phyloP scores from a whole-genome alignment of 37 sponge, comb jelly and placozoan species.

The Axinella damicornis region DNA sequence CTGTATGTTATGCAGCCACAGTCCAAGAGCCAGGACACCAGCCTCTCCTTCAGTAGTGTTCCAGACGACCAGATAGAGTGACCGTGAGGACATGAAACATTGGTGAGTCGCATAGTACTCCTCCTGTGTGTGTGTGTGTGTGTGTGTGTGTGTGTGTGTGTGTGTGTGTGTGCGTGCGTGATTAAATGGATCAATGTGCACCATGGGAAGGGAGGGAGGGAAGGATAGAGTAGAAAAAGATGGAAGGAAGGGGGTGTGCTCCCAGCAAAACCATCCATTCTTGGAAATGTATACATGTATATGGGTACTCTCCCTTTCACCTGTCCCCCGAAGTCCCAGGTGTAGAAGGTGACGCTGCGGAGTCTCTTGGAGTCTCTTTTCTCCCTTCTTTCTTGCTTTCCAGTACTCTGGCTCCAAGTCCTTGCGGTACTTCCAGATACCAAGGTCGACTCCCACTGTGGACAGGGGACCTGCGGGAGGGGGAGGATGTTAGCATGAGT shows the following conservation, averaged over 20 bases:
- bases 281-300: no score
- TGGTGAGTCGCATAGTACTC: slow-evolving; percentile 98
- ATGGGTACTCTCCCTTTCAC: slow-evolving; percentile 29
- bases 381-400: slow-evolving; percentile 23
- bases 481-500: no score
- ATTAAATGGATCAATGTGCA: no score
- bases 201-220: no score
- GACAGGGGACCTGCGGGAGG: slow-evolving; percentile 62
- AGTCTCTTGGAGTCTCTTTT: slow-evolving; percentile 39
- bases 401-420: slow-evolving; percentile 63
- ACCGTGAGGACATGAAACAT: slow-evolving; percentile 87
- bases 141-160: no score
- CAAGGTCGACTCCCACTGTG: slow-evolving; percentile 93
- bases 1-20: slow-evolving; percentile 94
- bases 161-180: no score
- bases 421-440: slow-evolving; percentile 88
- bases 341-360: slow-evolving; percentile 85
- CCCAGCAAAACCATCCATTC: no score
- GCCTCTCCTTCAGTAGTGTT: slow-evolving; percentile 70
- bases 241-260: no score
- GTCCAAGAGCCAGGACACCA: slow-evolving; percentile 78
- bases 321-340: slow-evolving; percentile 98
- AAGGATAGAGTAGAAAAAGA: no score
- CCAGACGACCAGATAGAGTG: slow-evolving; percentile 90
- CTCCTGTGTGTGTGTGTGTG: no score